phyloP scores from a whole-genome alignment of 2,888 invertebrate species.

The Alloplasta piceator region DNA sequence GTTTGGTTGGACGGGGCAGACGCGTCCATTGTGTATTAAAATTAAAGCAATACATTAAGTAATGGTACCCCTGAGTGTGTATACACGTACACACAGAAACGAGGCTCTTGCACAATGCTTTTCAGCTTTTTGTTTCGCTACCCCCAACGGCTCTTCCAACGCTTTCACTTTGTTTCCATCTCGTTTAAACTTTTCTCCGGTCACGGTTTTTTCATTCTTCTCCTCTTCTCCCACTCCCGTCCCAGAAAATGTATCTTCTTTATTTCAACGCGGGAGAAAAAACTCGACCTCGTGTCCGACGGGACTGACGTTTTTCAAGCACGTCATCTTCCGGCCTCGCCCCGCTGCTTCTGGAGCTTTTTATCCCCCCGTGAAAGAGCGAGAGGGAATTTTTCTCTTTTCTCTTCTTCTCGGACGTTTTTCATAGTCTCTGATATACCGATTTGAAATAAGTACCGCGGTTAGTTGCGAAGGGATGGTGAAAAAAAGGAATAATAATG shows the following conservation, averaged over 20 bases:
- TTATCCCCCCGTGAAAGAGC: not conserved
- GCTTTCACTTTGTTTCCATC: slow-evolving; percentile 42
- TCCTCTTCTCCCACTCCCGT: slow-evolving; percentile 5
- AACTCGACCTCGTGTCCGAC: slow-evolving; percentile 21
- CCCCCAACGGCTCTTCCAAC: slow-evolving; percentile 3
- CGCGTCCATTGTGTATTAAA: slow-evolving; percentile 72
- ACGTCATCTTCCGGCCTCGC: slow-evolving; percentile 19
- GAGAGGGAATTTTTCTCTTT: not conserved
- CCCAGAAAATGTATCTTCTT: slow-evolving; percentile 27
- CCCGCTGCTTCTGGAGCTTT: not conserved
- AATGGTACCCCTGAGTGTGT: slow-evolving; percentile 37
- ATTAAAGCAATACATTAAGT: slow-evolving; percentile 74
- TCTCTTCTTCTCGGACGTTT: not conserved
- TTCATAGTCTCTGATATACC: slow-evolving; percentile 40
- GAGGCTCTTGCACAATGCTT: slow-evolving; percentile 67
- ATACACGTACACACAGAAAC: slow-evolving; percentile 1
- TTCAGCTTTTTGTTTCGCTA: slow-evolving; percentile 69
- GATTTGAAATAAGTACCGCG: slow-evolving; percentile 40
- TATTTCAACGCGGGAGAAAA: slow-evolving; percentile 30
- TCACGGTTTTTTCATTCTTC: not conserved
- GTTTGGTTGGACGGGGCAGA: slow-evolving; percentile 2
- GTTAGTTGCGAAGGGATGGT: slow-evolving; percentile 4
- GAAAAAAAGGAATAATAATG: slow-evolving; percentile 16
- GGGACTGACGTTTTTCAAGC: slow-evolving; percentile 44
- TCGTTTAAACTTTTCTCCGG: slow-evolving; percentile 41